Evolutionary conservation across 2,888 invertebrate genomes (phyloP), one percentile per base, ranked within the genome.

Genomic region (Parelbella ahira): DNA sequence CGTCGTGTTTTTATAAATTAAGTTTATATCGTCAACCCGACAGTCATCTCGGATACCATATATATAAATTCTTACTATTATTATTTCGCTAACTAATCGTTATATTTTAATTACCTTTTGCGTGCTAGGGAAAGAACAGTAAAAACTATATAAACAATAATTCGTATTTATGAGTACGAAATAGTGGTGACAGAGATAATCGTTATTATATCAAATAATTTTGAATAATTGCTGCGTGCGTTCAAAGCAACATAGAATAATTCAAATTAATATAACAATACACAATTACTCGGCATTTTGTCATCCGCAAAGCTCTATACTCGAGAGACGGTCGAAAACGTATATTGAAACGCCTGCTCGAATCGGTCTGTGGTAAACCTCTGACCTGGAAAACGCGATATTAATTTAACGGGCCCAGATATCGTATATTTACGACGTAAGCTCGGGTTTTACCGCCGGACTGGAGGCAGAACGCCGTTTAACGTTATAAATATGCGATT

Each of bases 321-420:
- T 23, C 30, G 7, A 6, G 24, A 32, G 30, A 18, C 11, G 18
- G 30, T 24, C 18, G 4, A 32, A 32, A 30, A 39, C 24, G 9
- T 30, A 18, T 39, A 39, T 39, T 30, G n/a, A 32, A 20, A 12
- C 32, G 13, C 25, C 20, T 39, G 32, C 10, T 24, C 7, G 25
- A 9, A 24, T 39, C 18, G 24, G 32, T 39, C 39, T 9, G 39
- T 19, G 24, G 23, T 19, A 25, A 32, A 25, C 25, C 32, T 39
- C 25, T 32, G 39, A 39, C 39, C 39, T 32, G 32, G 32, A 39
- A 39, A 39, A 39, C 25, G 20, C 25, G 19, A 39, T 39, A 32
- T 39, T 39, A 39, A 39, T 39, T 39, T 39, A 13, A 25, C 18
- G 32, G 39, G 32, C 25, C 20, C 32, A 39, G 32, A 39, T 32